Evolutionary conservation across 2,888 invertebrate genomes (phyloP), one percentile per base, ranked within the genome.

Genomic region (Cheilosia grossa): DNA sequence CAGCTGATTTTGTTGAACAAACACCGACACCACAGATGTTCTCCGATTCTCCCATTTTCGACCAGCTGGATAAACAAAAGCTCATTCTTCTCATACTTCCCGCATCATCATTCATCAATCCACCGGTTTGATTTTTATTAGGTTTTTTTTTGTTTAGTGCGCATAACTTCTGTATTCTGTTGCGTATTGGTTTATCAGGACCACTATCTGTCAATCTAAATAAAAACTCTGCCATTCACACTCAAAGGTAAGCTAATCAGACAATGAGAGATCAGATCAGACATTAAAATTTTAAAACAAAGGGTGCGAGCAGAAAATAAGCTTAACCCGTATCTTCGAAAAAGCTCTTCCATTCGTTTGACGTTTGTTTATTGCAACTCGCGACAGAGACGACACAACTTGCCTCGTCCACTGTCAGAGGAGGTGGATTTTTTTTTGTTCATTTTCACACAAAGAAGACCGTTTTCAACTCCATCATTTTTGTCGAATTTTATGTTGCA

Each of bases 1-100:
- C 80, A 85, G 83, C 83, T 85, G 81, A 77, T 81, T n/a, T n/a
- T 80, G 44, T 83, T 47, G 42, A 66, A 72, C 58, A 59, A 37
- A 37, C 37, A 37, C 27, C 27, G 21, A 1, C 27, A 27, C 13
- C 37, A 37, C 81, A 85, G 85, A 81, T 85, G 85, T 81, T 85
- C 72, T 85, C 72, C 67, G 47, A 51, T 81, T 85, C 72, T 85
- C 72, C 67, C 53, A 51, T 51, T 69, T 85, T 70, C 69, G 64
- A 81, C 83, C 83, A 85, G 75, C 83, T 81, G 81, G 54, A 56
- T 27, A 21, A n/a, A n/a, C 24, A 33, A 64, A 78, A 81, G 81
- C 81, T 81, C 44, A 27, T 51, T 64, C 27, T 9, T 27, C 40
- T 66, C 30, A 30, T 27, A 56, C 58, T 56, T 42, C 72, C 59